These are phyloP conservation scores for Xiphias gladius DNA, from an alignment of 2,113 vertebrate genomes.

Conservation along the genomic window DNA sequence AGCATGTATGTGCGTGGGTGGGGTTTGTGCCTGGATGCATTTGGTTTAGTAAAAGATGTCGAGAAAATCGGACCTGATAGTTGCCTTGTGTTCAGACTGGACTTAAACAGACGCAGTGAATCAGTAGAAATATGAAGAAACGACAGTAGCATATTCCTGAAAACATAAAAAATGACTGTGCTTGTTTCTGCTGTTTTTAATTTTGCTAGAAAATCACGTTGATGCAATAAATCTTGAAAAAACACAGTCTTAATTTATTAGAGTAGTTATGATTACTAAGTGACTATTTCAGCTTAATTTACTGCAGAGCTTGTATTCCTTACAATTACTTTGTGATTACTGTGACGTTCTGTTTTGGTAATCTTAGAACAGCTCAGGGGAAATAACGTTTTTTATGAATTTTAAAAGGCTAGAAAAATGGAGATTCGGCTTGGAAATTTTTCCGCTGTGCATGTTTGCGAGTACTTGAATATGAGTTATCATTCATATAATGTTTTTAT, in stretches of 20 bases:
- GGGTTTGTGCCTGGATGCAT: conserved; percentile 9
- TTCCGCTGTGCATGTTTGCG: conserved; percentile 35
- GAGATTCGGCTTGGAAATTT: conserved; percentile 21
- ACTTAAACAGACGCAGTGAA: conserved; percentile 14
- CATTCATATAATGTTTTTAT: conserved; percentile 36
- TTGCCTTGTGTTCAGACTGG: conserved; percentile 4
- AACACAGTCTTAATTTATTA: conserved; percentile 52
- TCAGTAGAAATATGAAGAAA: conserved; percentile 9
- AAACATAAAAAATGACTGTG: conserved; percentile 6
- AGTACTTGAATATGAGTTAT: conserved; percentile 18
- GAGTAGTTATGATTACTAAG: conserved; percentile 48
- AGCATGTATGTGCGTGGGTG: neutral
- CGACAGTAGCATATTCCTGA: neutral
- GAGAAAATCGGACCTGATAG: conserved; percentile 9
- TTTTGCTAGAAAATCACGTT: conserved; percentile 41
- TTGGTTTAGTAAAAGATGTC: conserved; percentile 15
- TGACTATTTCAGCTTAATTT: conserved; percentile 60
- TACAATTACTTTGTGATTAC: conserved; percentile 64
- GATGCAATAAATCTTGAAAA: conserved; percentile 46
- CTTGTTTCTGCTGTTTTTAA: neutral
- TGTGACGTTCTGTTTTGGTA: conserved; percentile 64
- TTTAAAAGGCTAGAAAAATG: conserved; percentile 43
- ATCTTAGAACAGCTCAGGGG: conserved; percentile 13
- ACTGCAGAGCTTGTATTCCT: conserved; percentile 49
- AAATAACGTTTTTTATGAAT: conserved; percentile 33